Evolutionary conservation across 2,888 invertebrate genomes (phyloP), one percentile per base, ranked within the genome.

Genomic region (Perizoma affinitatum): DNA sequence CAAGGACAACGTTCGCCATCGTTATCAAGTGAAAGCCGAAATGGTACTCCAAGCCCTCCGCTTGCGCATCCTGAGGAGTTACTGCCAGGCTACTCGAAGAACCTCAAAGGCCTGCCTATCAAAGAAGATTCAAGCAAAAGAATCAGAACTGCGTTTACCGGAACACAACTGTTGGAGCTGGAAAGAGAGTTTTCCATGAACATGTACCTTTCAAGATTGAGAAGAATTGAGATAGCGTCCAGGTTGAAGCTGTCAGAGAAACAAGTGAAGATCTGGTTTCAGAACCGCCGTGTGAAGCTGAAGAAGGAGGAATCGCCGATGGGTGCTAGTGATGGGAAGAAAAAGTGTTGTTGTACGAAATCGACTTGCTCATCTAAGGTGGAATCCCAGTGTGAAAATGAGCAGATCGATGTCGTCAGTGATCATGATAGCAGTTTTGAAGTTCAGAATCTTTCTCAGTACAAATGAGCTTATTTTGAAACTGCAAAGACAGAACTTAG

Each of bases 261-360:
- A 79, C 98, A 98, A 90, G 98, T 98, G 67, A 98, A 97, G 84
- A 97, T 97, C 70, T 97, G 98, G 98, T 98, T 98, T 87, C 97
- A 98, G 83, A 98, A 98, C 84, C 94, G 98, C 5, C 93, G 98
- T 3, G 98, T 98, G 0, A 98, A 98, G 83, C 94, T 97, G 86
- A 98, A 98, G 93, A 98, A 98, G 78, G 97, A 97, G 69, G 96
- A 96, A 76, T 87, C 94, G 6, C 96, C 96, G 0, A 69, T 84
- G 70, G 67, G 73, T 6, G 66, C 75, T 0, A 67, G 38, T n/a
- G 86, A 86, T 2, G 81, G 84, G 0, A 83, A 82, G 35, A 90
- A 86, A 63, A 87, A 86, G 60, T 90, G 90, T 58, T 92, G 92
- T 66, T 91, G 91, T 63, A 66, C 80, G 0, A 89, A 88, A 59